Percentiles rank a stretch among this genome's conserved stretches.
Conservation (phyloP, 1,140 invertebrate genomes). For the Drosophila seguyi region DNA sequence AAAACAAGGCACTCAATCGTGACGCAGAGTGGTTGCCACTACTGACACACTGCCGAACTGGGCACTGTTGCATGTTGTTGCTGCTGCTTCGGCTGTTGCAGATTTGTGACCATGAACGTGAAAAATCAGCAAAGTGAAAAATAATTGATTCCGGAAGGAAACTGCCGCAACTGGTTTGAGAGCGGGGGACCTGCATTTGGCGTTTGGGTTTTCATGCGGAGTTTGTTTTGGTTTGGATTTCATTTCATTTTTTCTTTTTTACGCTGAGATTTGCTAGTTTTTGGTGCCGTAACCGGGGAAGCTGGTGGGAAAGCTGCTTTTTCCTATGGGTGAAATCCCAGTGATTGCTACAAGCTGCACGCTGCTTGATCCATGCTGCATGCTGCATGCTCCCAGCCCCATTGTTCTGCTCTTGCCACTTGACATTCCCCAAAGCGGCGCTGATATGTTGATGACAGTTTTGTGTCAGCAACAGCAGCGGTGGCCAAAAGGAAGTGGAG, state of each 20-base stretch:
- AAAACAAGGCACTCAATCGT: conserved; percentile 51
- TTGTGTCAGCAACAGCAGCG: conserved; percentile 63
- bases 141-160: conserved; percentile 82
- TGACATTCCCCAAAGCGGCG: conserved; percentile 43
- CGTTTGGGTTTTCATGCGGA: conserved; percentile 2
- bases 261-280: conserved; percentile 32
- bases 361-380: background rate
- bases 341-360: background rate
- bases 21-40: conserved; percentile 39
- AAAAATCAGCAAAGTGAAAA: conserved; percentile 76
- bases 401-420: conserved; percentile 17
- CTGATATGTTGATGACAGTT: conserved; percentile 76
- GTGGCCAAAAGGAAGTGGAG: conserved; percentile 75
- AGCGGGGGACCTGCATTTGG: conserved; percentile 24
- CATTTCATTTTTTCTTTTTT: conserved; percentile 16
- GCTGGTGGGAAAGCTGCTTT: conserved; percentile 50
- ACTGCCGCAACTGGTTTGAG: conserved; percentile 78
- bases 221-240: conserved; percentile 27
- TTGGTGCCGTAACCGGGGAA: conserved; percentile 66
- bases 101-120: conserved; percentile 78
- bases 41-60: conserved; percentile 53
- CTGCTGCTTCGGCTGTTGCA: conserved; percentile 28
- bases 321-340: conserved; percentile 40
- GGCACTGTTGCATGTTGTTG: conserved; percentile 41
- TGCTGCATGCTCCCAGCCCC: background rate